Percentiles rank a stretch among this genome's conserved stretches.
Evolutionary conservation across 1,140 invertebrate species (phyloP).

Genomic region (Halesus radiatus): DNA sequence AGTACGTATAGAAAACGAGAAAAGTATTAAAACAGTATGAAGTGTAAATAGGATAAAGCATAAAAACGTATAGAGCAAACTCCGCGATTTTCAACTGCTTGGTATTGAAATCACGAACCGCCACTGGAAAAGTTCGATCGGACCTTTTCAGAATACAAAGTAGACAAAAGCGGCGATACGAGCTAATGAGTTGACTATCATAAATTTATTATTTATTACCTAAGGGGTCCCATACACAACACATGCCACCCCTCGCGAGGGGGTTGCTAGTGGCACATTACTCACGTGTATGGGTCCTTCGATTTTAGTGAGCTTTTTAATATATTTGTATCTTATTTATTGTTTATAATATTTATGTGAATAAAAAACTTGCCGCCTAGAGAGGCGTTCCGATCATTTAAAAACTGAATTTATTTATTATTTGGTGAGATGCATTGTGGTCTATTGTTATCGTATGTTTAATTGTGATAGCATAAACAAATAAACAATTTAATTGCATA

Average conservation of each 20-base stretch:
- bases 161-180: slow-evolving; percentile 44
- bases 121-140: slow-evolving; percentile 36
- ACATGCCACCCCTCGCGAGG: neutral
- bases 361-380: neutral
- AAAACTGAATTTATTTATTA: too few relatives aligned
- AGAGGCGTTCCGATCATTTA: neutral
- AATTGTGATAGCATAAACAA: too few relatives aligned
- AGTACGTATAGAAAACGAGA: too few relatives aligned
- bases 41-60: too few relatives aligned
- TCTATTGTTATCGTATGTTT: too few relatives aligned
- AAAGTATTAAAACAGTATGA: too few relatives aligned
- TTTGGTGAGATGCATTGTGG: too few relatives aligned
- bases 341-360: slow-evolving; percentile 24
- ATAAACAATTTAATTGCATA: too few relatives aligned
- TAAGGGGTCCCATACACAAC: neutral
- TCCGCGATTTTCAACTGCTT: neutral
- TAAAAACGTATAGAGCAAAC: too few relatives aligned
- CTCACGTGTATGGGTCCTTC: neutral
- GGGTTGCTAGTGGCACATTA: neutral
- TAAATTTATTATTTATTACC: slow-evolving; percentile 53
- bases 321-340: neutral
- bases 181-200: slow-evolving; percentile 53
- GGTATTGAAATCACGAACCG: neutral
- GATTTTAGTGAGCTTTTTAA: neutral
- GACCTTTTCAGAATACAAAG: slow-evolving; percentile 39